These are phyloP conservation scores for Percopsis omiscomaycus DNA, from an alignment of 2,797 vertebrate species.

Conservation along the genomic window DNA sequence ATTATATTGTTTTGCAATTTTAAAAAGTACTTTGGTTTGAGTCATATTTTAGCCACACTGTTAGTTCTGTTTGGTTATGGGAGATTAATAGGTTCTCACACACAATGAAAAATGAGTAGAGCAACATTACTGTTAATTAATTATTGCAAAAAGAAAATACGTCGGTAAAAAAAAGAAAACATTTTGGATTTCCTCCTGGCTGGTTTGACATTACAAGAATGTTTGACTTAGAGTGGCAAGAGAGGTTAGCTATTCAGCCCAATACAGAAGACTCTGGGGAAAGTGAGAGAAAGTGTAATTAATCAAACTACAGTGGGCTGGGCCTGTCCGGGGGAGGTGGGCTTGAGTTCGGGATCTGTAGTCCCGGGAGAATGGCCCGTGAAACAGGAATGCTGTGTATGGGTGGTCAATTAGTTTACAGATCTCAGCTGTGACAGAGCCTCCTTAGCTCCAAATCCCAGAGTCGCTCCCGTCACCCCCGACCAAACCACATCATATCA, in stretches of 20 bases:
- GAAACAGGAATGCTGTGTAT: constrained; percentile 60
- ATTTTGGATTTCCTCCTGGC: constrained; percentile 58
- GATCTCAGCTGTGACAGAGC: constrained; percentile 73
- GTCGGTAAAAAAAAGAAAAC: constrained; percentile 54
- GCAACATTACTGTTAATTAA: constrained; percentile 45
- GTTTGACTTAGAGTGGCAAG: constrained; percentile 62
- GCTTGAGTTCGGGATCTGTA: constrained; percentile 51
- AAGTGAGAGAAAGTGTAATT: constrained; percentile 65
- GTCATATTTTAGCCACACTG: constrained; percentile 31
- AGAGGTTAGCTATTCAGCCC: constrained; percentile 62
- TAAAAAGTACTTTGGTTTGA: constrained; percentile 3
- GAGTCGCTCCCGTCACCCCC: constrained; percentile 47
- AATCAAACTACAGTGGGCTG: constrained; percentile 65
- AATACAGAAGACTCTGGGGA: constrained; percentile 30
- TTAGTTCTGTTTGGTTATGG: constrained; percentile 36
- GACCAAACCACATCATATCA: constrained; percentile 71
- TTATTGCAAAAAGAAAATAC: constrained; percentile 48
- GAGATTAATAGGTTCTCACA: constrained; percentile 53
- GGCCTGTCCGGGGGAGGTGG: constrained; percentile 53
- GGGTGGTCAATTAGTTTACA: constrained; percentile 80
- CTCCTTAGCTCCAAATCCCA: constrained; percentile 41
- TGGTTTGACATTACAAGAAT: constrained; percentile 62
- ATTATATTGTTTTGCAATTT: too few relatives aligned
- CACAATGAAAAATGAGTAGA: constrained; percentile 39
- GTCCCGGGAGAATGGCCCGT: constrained; percentile 56